Base-by-base conservation (phyloP, 2,888 invertebrate species). In the Pedicia rivosa region DNA sequence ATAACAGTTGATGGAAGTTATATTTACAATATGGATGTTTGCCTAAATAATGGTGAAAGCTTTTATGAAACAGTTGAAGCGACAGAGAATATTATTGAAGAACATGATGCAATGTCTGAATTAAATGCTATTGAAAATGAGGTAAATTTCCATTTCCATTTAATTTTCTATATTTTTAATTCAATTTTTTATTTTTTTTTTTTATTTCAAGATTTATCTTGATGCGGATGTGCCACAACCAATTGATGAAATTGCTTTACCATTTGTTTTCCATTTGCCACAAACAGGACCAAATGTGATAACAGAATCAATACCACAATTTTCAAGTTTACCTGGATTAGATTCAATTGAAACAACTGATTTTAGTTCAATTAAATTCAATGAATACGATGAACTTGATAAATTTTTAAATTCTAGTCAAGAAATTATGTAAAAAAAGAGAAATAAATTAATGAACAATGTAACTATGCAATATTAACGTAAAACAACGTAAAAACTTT, bases 281-380 rank as follows among this genome's bases (percentile, higher is more conserved):
- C 32, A 32, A 32, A 32, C n/a, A 20, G 32, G 32, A 20, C 32
- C 32, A 32, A 32, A 32, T 22, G 32, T 32, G 8, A 32, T 32
- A 22, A 32, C 32, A 17, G 32, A 32, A 32, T 20, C 32, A 14
- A 32, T 32, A 32, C 32, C 32, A 22, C 32, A 32, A 32, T 32
- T 20, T 22, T 20, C 32, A 32, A 32, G 20, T 32, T 32, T 32
- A 32, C 32, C 32, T 32, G 32, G 32, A 13, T 8, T 32, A 22
- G 32, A 32, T 32, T 9, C 32, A 20, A 32, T 32, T 20, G 32
- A 32, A 20, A 32, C 17, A 20, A 20, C 32, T 20, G 32, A 32
- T 32, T 32, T 32, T 32, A 32, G 32, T 32, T 32, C 32, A 32
- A 32, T 32, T 20, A 32, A 32, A 32, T 32, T 32, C 20, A 32